Evolutionary conservation across 2,888 invertebrate genomes (phyloP).

Genomic region (Serripes groenlandicus): DNA sequence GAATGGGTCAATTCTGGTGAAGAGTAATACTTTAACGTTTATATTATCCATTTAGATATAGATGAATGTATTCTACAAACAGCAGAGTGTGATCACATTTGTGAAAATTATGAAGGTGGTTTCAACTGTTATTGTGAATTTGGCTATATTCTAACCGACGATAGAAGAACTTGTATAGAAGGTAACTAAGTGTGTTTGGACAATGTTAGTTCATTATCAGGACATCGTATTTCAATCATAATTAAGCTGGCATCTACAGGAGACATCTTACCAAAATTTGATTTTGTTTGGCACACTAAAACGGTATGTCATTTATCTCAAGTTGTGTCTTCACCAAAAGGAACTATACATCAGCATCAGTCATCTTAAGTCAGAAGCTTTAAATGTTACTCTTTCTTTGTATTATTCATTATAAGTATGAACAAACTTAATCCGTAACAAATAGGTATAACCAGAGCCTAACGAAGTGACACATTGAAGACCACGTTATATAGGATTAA

Average conservation of each 20-base stretch:
- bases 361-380: neutral
- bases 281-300: neutral
- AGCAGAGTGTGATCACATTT: slow-evolving; percentile 42
- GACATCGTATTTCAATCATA: neutral
- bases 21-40: no score
- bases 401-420: neutral
- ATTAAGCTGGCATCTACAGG: neutral
- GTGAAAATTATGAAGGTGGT: slow-evolving; percentile 32
- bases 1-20: no score
- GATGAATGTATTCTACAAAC: slow-evolving; percentile 38
- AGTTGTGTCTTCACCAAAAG: no score
- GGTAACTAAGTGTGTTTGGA: no score
- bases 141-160: slow-evolving; percentile 50
- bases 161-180: slow-evolving; percentile 43
- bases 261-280: neutral
- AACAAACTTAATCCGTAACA: neutral
- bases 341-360: neutral
- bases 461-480: no score
- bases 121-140: slow-evolving; percentile 53
- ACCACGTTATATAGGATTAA: neutral
- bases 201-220: neutral
- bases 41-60: no score
- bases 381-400: neutral
- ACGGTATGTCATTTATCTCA: neutral
- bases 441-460: no score